Conservation (phyloP, 2,888 invertebrate species). For the Coecobrya sp. region DNA sequence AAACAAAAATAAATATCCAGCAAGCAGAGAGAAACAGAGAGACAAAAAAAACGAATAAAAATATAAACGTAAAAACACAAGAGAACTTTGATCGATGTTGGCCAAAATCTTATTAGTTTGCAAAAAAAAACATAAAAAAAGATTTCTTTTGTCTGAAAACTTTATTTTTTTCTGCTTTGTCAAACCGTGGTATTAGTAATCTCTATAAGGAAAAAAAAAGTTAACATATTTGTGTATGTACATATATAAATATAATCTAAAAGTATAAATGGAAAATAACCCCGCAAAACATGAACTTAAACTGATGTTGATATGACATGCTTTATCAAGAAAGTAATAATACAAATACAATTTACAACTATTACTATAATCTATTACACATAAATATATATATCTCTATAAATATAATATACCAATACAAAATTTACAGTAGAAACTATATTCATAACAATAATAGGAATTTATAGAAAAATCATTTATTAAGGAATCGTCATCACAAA, state of each 20-base stretch:
- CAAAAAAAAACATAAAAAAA: neutral
- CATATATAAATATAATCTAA: slow-evolving; percentile 13
- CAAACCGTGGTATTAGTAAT: slow-evolving; percentile 39
- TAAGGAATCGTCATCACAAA: slow-evolving; percentile 5
- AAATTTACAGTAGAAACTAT: neutral
- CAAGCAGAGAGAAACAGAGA: slow-evolving; percentile 11
- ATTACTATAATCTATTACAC: slow-evolving; percentile 3
- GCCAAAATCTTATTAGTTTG: slow-evolving; percentile 58
- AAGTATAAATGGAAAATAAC: slow-evolving; percentile 4
- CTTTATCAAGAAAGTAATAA: slow-evolving; percentile 78
- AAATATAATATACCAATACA: neutral
- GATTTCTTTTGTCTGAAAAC: slow-evolving; percentile 19
- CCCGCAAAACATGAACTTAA: slow-evolving; percentile 80
- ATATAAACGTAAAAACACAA: slow-evolving; percentile 11
- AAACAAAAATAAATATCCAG: slow-evolving; percentile 40
- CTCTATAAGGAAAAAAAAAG: slow-evolving; percentile 17
- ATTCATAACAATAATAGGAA: slow-evolving; percentile 16
- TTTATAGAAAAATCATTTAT: neutral
- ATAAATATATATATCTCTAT: slow-evolving; percentile 6
- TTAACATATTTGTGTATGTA: slow-evolving; percentile 14
- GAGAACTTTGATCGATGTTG: slow-evolving; percentile 61
- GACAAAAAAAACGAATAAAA: neutral
- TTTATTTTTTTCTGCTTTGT: slow-evolving; percentile 65
- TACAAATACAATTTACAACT: slow-evolving; percentile 42
- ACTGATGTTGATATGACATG: slow-evolving; percentile 81